Evolutionary conservation across 2,888 invertebrate species (phyloP), one percentile per base, ranked within the genome.

Genomic region (Crepidodera aurea): DNA sequence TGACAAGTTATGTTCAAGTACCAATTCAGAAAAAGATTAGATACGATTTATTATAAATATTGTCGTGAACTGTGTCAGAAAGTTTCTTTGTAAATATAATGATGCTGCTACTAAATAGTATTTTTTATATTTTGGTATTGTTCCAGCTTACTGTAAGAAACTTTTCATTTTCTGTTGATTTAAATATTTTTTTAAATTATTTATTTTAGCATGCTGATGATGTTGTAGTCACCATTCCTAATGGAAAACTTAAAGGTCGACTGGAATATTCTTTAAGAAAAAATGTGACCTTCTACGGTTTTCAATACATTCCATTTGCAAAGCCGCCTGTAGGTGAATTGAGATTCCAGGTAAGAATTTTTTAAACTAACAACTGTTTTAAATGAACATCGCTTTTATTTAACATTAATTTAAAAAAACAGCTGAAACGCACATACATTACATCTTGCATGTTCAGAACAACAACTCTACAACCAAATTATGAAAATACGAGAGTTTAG

Each of bases 251-350:
- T 6, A 42, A 16, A 25, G 60, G 60, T 1, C 22, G 60, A 40
- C 32, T 51, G 19, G 60, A 60, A 29, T 60, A 44, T 18, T 60
- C 60, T 15, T 13, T 42, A 27, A 60, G 60, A 18, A 42, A 48
- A 58, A 53, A 22, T 22, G 44, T 44, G 22, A 15, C 54, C 5
- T 70, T 69, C 42, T 65, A 65, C 19, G 67, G 68, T 6, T 71
- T 71, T 39, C 61, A 66, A 55, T 58, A 68, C 44, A 62, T 71
- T 55, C 71, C 71, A 1, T 71, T 60, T 53, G 72, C 67, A n/a
- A 60, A 70, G 56, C 72, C 72, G 3, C 71, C 72, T 44, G 7
- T 69, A n/a, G 69, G 67, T 12, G 57, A 63, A 34, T 56, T 72
- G 13, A 60, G 72, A 64, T 72, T 72, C 51, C 54, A 65, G 58